phyloP scores from a whole-genome alignment of 2,888 invertebrate genomes.

The Gibbula magus region DNA sequence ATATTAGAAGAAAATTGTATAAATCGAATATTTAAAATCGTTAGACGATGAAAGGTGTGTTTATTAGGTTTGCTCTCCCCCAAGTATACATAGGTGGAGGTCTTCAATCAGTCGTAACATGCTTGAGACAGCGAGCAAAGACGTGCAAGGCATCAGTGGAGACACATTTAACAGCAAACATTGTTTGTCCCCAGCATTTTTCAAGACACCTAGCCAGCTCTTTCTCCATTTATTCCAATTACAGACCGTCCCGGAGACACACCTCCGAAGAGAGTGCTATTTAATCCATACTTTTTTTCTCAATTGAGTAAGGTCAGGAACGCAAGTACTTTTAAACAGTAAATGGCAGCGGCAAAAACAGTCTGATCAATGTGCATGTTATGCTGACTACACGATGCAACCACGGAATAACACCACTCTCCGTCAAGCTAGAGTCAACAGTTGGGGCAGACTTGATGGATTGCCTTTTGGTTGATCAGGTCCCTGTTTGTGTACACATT shows the following conservation, averaged over 20 bases:
- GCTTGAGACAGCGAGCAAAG: too few relatives aligned
- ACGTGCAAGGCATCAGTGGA: too few relatives aligned
- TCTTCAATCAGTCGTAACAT: too few relatives aligned
- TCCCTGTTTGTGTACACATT: background rate
- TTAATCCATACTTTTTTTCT: constrained; percentile 14
- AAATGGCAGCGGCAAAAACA: background rate
- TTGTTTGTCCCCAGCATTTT: constrained; percentile 15
- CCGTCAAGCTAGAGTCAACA: background rate
- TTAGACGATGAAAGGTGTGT: too few relatives aligned
- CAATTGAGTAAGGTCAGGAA: constrained; percentile 4
- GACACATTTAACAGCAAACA: background rate
- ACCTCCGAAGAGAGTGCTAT: background rate
- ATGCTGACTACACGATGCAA: too few relatives aligned
- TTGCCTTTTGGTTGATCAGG: background rate
- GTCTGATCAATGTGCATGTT: too few relatives aligned
- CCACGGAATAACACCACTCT: background rate
- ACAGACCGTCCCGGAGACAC: background rate
- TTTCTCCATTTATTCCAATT: constrained; percentile 6
- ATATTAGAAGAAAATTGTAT: too few relatives aligned
- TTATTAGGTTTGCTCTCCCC: too few relatives aligned
- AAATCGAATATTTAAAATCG: too few relatives aligned
- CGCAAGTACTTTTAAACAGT: background rate
- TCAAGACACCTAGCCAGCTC: background rate
- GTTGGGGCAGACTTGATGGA: background rate
- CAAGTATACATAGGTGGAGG: too few relatives aligned